Percentiles rank a stretch among this genome's conserved stretches.
Conservation (phyloP, 2,113 vertebrate genomes). For the Isurus oxyrinchus region DNA sequence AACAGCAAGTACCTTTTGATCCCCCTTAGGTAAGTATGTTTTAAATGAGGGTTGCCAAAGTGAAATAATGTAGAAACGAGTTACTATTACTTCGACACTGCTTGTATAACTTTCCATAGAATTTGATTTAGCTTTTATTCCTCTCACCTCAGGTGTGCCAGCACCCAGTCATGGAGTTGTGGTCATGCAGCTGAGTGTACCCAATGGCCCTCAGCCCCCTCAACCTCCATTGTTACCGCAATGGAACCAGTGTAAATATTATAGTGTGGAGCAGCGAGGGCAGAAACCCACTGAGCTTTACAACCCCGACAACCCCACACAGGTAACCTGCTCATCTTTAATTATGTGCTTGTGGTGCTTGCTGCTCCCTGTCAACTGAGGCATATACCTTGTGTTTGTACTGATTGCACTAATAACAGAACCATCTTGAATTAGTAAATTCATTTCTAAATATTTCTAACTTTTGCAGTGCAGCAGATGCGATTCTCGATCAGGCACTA, state of each 20-base stretch:
- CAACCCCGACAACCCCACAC: conserved; percentile 72
- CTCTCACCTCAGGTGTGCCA: conserved; percentile 67
- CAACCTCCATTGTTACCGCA: conserved; percentile 84
- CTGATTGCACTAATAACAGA: background rate
- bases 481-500: background rate
- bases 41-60: background rate
- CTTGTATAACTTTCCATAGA: background rate
- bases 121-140: background rate
- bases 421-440: background rate
- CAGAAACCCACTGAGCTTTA: conserved; percentile 88
- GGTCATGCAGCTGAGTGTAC: conserved; percentile 96
- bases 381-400: background rate
- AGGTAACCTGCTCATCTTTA: conserved; percentile 56
- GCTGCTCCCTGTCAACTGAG: background rate
- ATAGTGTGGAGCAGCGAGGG: conserved; percentile 86
- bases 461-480: background rate
- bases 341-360: background rate
- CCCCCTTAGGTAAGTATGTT: background rate
- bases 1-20: background rate
- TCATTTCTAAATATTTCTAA: background rate
- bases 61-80: background rate
- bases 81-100: background rate
- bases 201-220: conserved; percentile 78
- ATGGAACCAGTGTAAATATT: conserved; percentile 98
- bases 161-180: conserved; percentile 87